These are phyloP conservation scores for Nymphicus hollandicus DNA, from an alignment of 2,113 vertebrate genomes.

Conservation along the genomic window DNA sequence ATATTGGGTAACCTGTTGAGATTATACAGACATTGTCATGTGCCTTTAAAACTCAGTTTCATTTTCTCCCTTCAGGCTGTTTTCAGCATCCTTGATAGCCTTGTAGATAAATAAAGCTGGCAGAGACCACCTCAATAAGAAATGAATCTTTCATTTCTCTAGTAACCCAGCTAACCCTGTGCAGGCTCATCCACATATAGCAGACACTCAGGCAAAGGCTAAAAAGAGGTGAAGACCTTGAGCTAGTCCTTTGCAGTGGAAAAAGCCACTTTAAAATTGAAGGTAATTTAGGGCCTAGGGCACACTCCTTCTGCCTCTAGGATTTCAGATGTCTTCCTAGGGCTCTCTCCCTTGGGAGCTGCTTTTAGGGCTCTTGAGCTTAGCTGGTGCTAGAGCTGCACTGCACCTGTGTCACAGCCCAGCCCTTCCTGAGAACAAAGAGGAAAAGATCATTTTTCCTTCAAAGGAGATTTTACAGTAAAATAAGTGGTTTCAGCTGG, in stretches of 20 bases:
- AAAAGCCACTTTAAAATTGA: not conserved
- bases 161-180: not conserved
- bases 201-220: not conserved
- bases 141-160: not conserved
- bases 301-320: not conserved
- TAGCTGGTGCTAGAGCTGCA: not conserved
- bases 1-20: not conserved
- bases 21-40: not conserved
- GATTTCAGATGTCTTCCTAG: not conserved
- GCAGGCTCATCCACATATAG: not conserved
- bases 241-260: fast-evolving
- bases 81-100: not conserved
- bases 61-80: not conserved
- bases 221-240: not conserved
- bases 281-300: not conserved
- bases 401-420: not conserved
- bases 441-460: not conserved
- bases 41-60: not conserved
- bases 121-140: not conserved
- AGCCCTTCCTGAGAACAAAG: not conserved
- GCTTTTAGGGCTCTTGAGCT: not conserved
- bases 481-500: not conserved
- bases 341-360: not conserved
- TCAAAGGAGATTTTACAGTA: not conserved
- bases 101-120: not conserved